Base-by-base conservation (phyloP, 2,113 vertebrate genomes). In the Numenius arquata region DNA sequence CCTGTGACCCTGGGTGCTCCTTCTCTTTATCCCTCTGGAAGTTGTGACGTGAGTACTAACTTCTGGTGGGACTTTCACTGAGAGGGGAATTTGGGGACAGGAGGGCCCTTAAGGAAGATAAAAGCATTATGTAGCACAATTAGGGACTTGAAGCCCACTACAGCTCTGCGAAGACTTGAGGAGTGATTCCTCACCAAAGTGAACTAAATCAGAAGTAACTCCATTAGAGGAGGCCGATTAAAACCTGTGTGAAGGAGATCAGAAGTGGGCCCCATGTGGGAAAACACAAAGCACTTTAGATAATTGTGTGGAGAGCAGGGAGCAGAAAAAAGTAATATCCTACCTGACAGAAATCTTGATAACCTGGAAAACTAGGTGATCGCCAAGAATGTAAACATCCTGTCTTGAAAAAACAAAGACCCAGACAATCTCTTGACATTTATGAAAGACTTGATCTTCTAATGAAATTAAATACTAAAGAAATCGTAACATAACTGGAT, bases 281-380 rank as follows among this genome's bases (percentile, higher is more conserved):
- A 92, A 94, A 96, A 93, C 68, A 96, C 68, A 88, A 94, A 93
- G 30, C 65, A 92, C 83, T 95, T 90, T 6, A 96, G 85, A 52
- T 89, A 94, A 95, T 90, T 89, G 50, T 86, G 48, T 72, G 65
- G 88, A 88, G 72, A 78, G 36, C 34, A 88, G 16, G 40, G 65
- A 90, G 47, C 8, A 86, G 63, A 47, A 84, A 80, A 93, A 94
- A 29, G 41, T 72, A 91, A 94, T 90, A 86, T 80, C 40, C 21
- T 82, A 91, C 36, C 81, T 94, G 65, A 88, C 47, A 86, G 67
- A 93, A 93, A 90, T 77, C 72, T 88, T 92, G 59, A 92, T 95
- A 94, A 90, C 43, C 38, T 65, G 83, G 47, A 86, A 91, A 62
- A 89, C 40, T 48, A 65, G 47, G 61, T 86, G 47, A 93, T 93